Evolutionary conservation across 1,140 invertebrate species (phyloP), one percentile per base, ranked within the genome.

Genomic region (Drosophila sproati): DNA sequence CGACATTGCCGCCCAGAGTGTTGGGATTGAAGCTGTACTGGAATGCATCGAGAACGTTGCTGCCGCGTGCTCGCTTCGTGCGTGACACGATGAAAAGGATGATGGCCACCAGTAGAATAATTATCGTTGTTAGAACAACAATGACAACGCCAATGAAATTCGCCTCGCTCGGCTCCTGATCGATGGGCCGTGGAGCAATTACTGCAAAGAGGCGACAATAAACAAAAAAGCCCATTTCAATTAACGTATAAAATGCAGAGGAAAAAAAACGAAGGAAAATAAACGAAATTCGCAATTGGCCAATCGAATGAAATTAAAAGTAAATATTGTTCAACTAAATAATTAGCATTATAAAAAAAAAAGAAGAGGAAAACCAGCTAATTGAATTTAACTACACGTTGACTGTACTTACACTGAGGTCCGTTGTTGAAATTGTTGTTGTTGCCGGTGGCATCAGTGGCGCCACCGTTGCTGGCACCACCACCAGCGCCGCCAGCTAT

Each of bases 71-170:
- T 64, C 95, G 94, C 73, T 95, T 94, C 78, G 96, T 95, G 48
- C 95, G 93, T 66, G 95, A 94, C 54, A 96, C 94, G 77, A 96
- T 96, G 83, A 96, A 95, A 62, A 95, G 94, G 79, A 96, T 96
- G 39, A 95, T 94, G 20, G 94, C 94, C 32, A 95, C 92, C 29
- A 96, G 93, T 63, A 96, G 93, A 5, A 97, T 93, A 77, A 97
- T 96, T 71, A 96, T 95, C n/a, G 95, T 95, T 12, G 95, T 95
- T 77, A 97, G 93, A 41, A 96, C 94, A 34, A 96, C 96, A 82
- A 97, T 96, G 66, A 97, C 94, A 78, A 97, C 94, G 31, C 96
- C 96, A 82, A 97, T 96, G 85, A 95, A 93, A 82, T 94, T 93
- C 88, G 95, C 94, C 69, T 93, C 94, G 71, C 78, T 89, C 60